A percentile compares a stretch with the other conserved stretches of the same genome.
Conservation (phyloP, 2,797 vertebrate genomes). For the Myoxocephalus aenaeus region DNA sequence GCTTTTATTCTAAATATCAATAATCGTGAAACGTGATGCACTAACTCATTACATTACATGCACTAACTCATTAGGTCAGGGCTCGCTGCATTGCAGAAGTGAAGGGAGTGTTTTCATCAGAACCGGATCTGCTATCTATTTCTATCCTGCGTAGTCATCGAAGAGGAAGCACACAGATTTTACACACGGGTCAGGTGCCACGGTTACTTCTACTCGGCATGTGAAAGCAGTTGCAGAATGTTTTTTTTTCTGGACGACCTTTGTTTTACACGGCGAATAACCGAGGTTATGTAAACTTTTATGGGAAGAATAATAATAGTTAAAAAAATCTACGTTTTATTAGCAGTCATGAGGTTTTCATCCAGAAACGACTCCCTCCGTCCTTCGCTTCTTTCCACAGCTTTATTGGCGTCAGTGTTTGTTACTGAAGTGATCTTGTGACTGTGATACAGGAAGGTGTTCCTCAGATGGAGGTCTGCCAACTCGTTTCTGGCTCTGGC, state of each 20-base stretch:
- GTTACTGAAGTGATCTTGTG: too few species aligned
- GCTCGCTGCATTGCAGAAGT: neutral
- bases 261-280: neutral
- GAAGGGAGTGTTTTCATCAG: neutral
- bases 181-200: neutral
- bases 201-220: neutral
- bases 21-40: neutral
- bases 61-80: neutral
- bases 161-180: slow-evolving; percentile 8
- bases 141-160: neutral
- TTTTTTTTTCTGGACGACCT: neutral
- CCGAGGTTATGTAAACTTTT: neutral
- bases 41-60: too few species aligned
- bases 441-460: neutral
- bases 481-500: neutral
- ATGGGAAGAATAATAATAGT: neutral
- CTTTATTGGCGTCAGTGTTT: neutral
- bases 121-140: neutral
- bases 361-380: neutral
- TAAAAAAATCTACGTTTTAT: neutral
- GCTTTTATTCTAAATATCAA: neutral
- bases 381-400: neutral
- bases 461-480: neutral
- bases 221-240: neutral
- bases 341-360: neutral